Evolutionary conservation across 2,888 invertebrate species (phyloP).

Genomic region (Tenthredo livida): DNA sequence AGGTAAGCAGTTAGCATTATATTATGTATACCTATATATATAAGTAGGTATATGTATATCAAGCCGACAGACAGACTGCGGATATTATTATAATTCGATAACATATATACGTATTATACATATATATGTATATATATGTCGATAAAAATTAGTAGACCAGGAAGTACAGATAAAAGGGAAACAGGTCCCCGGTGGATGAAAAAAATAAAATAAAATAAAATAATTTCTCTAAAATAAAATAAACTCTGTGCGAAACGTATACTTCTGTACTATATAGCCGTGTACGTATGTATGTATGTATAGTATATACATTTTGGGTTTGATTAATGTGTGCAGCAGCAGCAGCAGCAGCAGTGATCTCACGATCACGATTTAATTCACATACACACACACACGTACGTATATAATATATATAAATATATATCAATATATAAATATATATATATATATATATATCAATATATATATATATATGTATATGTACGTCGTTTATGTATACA

Average conservation of each 20-base stretch:
- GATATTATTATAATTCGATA: too few species aligned
- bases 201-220: background rate
- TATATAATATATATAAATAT: background rate
- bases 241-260: background rate
- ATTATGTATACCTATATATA: background rate
- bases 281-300: background rate
- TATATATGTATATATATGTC: background rate
- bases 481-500: background rate
- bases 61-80: too few species aligned
- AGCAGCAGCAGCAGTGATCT: background rate
- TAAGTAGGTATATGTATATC: background rate
- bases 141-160: background rate
- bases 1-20: background rate
- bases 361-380: background rate
- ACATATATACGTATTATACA: background rate
- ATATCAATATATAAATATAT: too few species aligned
- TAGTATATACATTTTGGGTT: background rate
- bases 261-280: too few species aligned
- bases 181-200: background rate
- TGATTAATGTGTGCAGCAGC: background rate
- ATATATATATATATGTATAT: background rate
- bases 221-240: too few species aligned
- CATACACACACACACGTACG: background rate
- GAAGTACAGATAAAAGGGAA: constrained; percentile 3
- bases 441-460: background rate